A percentile compares a stretch with the other conserved stretches of the same genome.
Conservation (phyloP, 2,888 invertebrate species). For the Hyposoter dolosus region DNA sequence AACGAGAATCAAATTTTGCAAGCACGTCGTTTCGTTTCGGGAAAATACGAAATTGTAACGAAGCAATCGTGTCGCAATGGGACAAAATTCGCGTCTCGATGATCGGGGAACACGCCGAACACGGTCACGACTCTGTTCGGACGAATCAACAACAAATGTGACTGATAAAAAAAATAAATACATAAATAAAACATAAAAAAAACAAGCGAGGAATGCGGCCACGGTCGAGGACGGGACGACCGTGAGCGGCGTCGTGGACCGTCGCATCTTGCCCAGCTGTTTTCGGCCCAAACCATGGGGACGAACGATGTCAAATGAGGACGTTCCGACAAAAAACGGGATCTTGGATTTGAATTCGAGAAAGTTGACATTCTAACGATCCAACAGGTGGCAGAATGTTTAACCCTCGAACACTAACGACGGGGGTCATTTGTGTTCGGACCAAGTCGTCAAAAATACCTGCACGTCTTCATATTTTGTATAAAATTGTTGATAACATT, state of each 20-base stretch:
- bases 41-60: not conserved
- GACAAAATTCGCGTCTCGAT: not conserved
- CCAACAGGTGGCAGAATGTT: too few relatives aligned
- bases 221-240: conserved; percentile 21
- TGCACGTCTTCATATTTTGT: too few relatives aligned
- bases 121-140: not conserved
- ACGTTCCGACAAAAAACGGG: not conserved
- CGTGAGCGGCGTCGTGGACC: not conserved
- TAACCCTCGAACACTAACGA: too few relatives aligned
- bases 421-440: too few relatives aligned
- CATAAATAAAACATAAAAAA: too few relatives aligned
- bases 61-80: not conserved
- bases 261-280: conserved; percentile 7
- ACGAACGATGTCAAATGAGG: not conserved
- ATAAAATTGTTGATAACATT: not conserved
- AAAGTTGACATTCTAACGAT: not conserved
- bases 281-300: not conserved
- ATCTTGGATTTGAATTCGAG: not conserved
- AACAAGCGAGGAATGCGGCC: conserved; percentile 60
- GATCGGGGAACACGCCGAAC: not conserved
- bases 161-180: not conserved
- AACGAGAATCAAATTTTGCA: not conserved
- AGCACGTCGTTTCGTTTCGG: too few relatives aligned
- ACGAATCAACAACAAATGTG: not conserved
- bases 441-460: too few relatives aligned